phyloP scores from a whole-genome alignment of 2,797 vertebrate genomes.

The Cephalopachus bancanus region DNA sequence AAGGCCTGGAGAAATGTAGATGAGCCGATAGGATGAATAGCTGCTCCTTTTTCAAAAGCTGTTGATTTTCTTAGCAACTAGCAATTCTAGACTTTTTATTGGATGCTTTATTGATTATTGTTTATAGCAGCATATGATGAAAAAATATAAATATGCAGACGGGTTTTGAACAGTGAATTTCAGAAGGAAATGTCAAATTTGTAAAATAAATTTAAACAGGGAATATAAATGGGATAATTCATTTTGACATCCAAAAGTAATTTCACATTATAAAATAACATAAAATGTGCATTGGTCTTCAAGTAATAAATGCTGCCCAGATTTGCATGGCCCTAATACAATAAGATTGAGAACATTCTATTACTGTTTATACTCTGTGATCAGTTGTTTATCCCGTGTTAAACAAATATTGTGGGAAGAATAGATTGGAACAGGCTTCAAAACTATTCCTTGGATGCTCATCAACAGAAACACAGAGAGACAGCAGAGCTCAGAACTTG shows the following conservation, averaged over 20 bases:
- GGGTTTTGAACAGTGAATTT: conserved; percentile 69
- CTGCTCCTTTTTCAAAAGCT: conserved; percentile 79
- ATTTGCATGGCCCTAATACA: conserved; percentile 72
- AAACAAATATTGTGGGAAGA: conserved; percentile 83
- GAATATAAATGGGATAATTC: conserved; percentile 74
- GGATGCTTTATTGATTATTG: conserved; percentile 79
- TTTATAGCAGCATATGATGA: conserved; percentile 69
- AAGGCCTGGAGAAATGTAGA: conserved; percentile 79
- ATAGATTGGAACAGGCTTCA: conserved; percentile 82
- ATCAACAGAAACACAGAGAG: conserved; percentile 82
- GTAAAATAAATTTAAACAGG: conserved; percentile 76
- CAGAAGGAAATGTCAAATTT: conserved; percentile 74
- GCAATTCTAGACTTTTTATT: conserved; percentile 70
- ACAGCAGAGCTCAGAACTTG: conserved; percentile 81
- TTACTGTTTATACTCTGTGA: conserved; percentile 75
- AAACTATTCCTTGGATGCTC: conserved; percentile 74
- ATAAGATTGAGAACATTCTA: conserved; percentile 80
- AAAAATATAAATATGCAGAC: conserved; percentile 68
- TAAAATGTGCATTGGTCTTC: conserved; percentile 67
- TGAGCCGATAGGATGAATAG: conserved; percentile 69
- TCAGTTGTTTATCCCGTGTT: conserved; percentile 78
- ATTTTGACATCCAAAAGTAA: conserved; percentile 48
- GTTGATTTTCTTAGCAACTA: conserved; percentile 78
- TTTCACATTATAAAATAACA: conserved; percentile 68
- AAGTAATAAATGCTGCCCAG: conserved; percentile 41